These are phyloP conservation scores for Torymus aiolomorphi DNA, from an alignment of 2,888 invertebrate species.

Conservation along the genomic window DNA sequence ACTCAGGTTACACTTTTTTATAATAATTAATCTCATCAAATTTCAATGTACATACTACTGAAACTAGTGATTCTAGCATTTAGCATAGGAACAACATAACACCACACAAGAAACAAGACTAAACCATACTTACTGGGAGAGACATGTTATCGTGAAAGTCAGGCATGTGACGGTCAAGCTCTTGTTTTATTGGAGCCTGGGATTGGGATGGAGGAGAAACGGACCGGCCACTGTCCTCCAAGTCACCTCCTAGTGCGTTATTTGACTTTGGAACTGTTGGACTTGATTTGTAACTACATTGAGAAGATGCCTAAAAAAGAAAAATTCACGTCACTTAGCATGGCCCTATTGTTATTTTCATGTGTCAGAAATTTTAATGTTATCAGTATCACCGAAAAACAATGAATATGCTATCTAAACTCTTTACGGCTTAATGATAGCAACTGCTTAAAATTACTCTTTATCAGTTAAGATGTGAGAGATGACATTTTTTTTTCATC, in stretches of 20 bases:
- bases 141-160: conserved; percentile 76
- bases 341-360: conserved; percentile 4
- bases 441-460: conserved; percentile 37
- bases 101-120: background rate
- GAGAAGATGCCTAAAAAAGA: conserved; percentile 78
- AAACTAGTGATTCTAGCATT: background rate
- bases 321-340: conserved; percentile 42
- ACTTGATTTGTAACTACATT: conserved; percentile 82
- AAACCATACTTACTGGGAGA: conserved; percentile 72
- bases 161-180: conserved; percentile 78
- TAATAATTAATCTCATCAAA: background rate
- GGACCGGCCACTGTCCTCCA: conserved; percentile 78
- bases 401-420: conserved; percentile 56
- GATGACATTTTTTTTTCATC: conserved; percentile 25
- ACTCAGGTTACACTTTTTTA: too few relatives aligned
- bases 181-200: conserved; percentile 80
- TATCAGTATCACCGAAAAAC: conserved; percentile 31
- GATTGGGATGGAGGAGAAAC: conserved; percentile 78
- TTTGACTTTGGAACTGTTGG: conserved; percentile 80
- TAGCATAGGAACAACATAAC: background rate
- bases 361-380: conserved; percentile 27
- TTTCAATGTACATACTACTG: background rate
- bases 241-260: conserved; percentile 78
- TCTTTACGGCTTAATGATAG: conserved; percentile 43
- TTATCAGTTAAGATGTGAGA: conserved; percentile 44